Evolutionary conservation across 2,888 invertebrate genomes (phyloP).

Genomic region (Drosophila antonietae): DNA sequence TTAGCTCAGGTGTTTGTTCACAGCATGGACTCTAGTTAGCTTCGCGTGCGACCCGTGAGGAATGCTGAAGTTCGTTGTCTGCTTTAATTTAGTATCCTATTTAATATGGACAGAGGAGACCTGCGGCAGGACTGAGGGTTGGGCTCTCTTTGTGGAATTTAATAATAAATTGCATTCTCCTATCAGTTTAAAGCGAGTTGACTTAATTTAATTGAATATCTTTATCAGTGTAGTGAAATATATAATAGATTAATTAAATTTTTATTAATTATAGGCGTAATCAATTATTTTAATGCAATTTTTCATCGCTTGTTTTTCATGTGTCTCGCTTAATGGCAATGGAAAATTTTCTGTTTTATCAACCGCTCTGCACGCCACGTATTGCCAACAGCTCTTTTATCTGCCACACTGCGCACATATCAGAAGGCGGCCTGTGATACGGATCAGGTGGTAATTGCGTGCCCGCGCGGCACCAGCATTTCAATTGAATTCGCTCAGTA

Average conservation of each 20-base stretch:
- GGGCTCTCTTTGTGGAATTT: neutral
- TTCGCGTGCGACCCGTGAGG: constrained; percentile 11
- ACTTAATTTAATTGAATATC: constrained; percentile 12
- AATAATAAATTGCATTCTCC: constrained; percentile 2
- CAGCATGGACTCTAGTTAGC: constrained; percentile 2
- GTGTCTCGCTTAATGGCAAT: constrained; percentile 8
- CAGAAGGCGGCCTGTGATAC: constrained; percentile 97
- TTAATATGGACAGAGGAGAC: constrained; percentile 16
- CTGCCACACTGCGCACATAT: constrained; percentile 95
- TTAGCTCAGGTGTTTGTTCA: constrained; percentile 34
- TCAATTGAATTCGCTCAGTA: constrained; percentile 95
- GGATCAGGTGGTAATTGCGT: constrained; percentile 93
- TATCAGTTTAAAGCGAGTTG: neutral
- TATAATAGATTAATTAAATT: constrained; percentile 14
- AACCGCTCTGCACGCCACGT: constrained; percentile 24
- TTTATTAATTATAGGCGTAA: constrained; percentile 6
- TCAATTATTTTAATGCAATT: constrained; percentile 39
- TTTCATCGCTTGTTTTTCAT: constrained; percentile 2
- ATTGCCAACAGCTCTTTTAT: constrained; percentile 90
- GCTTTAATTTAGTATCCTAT: constrained; percentile 56
- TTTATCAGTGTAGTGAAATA: neutral
- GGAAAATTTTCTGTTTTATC: constrained; percentile 12
- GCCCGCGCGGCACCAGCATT: constrained; percentile 97
- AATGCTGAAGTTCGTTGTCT: constrained; percentile 32
- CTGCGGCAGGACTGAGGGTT: neutral